Conservation (phyloP, 2,888 invertebrate species). For the Malthinus flaveolus region DNA sequence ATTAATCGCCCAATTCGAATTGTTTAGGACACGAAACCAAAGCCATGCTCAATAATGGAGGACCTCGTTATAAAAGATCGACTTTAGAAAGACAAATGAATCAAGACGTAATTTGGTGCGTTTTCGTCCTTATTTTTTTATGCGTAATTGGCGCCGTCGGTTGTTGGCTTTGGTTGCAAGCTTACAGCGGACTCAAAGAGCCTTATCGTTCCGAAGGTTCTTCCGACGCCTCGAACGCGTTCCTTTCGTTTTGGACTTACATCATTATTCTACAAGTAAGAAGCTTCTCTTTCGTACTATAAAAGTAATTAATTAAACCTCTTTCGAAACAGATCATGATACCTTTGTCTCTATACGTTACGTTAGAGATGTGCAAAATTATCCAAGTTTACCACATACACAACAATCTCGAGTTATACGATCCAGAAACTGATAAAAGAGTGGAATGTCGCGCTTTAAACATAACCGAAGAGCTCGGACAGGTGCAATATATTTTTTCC, state of each 20-base stretch:
- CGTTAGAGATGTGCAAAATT: slow-evolving; percentile 94
- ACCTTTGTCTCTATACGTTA: slow-evolving; percentile 94
- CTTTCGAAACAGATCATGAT: slow-evolving; percentile 77
- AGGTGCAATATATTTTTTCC: slow-evolving; percentile 92
- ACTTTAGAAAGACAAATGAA: slow-evolving; percentile 93
- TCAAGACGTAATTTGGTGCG: slow-evolving; percentile 95
- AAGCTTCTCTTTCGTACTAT: slow-evolving; percentile 5
- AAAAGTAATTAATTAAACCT: not conserved
- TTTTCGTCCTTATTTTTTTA: slow-evolving; percentile 84
- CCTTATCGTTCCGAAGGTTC: slow-evolving; percentile 69
- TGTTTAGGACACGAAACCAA: slow-evolving; percentile 92
- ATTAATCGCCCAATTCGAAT: no score
- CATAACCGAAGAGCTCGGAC: slow-evolving; percentile 96
- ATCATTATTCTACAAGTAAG: slow-evolving; percentile 89
- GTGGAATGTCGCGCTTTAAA: slow-evolving; percentile 93
- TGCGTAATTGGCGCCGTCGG: slow-evolving; percentile 92
- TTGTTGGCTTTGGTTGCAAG: slow-evolving; percentile 82
- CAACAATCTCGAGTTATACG: slow-evolving; percentile 85
- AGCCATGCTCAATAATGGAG: slow-evolving; percentile 96
- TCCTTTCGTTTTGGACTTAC: slow-evolving; percentile 92
- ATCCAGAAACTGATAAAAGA: slow-evolving; percentile 77
- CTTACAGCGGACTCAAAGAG: slow-evolving; percentile 60
- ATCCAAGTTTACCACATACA: slow-evolving; percentile 95
- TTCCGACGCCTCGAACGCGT: slow-evolving; percentile 59
- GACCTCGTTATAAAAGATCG: slow-evolving; percentile 91